Percentiles rank a stretch among this genome's conserved stretches.
Evolutionary conservation across 2,113 vertebrate genomes (phyloP).

Genomic region (Psittacara wagleri): DNA sequence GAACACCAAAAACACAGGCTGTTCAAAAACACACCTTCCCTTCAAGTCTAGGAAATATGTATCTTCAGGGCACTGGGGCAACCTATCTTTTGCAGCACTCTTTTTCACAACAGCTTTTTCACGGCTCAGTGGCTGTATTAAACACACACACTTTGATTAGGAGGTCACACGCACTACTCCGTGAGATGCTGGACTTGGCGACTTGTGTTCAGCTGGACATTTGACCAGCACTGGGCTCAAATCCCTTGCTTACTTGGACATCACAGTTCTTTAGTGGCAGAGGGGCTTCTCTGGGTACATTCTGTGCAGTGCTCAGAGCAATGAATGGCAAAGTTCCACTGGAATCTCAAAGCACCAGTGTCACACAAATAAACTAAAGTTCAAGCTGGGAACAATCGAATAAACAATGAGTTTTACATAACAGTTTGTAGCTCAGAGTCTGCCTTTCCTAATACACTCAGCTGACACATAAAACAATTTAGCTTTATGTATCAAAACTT

Average conservation of each 20-base stretch:
- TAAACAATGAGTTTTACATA: neutral
- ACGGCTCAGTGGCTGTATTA: neutral
- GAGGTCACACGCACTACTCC: neutral
- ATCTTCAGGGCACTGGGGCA: neutral
- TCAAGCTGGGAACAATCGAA: neutral
- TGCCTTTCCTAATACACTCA: neutral
- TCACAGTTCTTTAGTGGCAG: neutral
- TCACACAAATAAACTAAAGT: neutral
- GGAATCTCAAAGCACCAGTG: neutral
- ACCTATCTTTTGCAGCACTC: neutral
- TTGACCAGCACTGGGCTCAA: neutral
- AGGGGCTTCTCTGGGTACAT: neutral
- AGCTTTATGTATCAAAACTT: neutral
- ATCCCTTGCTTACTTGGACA: neutral
- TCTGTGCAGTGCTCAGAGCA: neutral
- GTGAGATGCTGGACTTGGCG: neutral
- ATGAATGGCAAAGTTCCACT: neutral
- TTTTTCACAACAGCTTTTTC: neutral
- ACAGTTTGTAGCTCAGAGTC: neutral
- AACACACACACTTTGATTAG: neutral
- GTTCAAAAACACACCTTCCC: neutral
- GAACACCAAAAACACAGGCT: neutral
- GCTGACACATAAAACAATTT: neutral
- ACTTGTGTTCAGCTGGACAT: neutral
- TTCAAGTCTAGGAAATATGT: accelerated